A percentile compares a stretch with the other conserved stretches of the same genome.
These are phyloP conservation scores for Nomada hirtipes DNA, from an alignment of 2,888 invertebrate genomes.

Conservation along the genomic window DNA sequence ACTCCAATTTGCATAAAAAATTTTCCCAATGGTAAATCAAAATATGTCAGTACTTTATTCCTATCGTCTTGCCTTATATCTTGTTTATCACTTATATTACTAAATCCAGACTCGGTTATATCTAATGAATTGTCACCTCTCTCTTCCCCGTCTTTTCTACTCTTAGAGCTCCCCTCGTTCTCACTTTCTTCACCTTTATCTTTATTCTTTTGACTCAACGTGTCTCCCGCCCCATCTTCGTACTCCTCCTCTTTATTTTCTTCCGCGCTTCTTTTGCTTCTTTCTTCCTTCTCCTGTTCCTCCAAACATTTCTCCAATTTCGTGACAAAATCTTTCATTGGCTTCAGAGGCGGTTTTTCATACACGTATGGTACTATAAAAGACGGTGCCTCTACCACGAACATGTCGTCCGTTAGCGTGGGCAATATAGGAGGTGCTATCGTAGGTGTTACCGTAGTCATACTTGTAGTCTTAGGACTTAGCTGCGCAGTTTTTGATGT, in stretches of 20 bases:
- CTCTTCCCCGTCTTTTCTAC: conserved; percentile 72
- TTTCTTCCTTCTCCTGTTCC: conserved; percentile 86
- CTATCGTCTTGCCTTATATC: conserved; percentile 73
- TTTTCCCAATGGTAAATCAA: conserved; percentile 94
- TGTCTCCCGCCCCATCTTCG: conserved; percentile 68
- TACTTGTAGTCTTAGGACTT: conserved; percentile 76
- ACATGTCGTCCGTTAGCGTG: conserved; percentile 95
- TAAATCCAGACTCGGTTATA: conserved; percentile 67
- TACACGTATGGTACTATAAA: conserved; percentile 97
- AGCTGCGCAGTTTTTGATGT: conserved; percentile 76
- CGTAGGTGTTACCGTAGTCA: conserved; percentile 75
- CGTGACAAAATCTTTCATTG: conserved; percentile 90
- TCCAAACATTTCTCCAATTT: conserved; percentile 88
- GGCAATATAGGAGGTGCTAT: conserved; percentile 89
- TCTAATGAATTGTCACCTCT: conserved; percentile 80
- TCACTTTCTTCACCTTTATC: conserved; percentile 82
- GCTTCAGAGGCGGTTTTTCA: conserved; percentile 93
- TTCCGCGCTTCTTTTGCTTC: conserved; percentile 78
- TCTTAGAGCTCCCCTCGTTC: conserved; percentile 69
- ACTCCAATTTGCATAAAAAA: conserved; percentile 96
- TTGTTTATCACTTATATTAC: conserved; percentile 67
- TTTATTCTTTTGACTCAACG: conserved; percentile 75
- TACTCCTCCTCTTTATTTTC: conserved; percentile 84
- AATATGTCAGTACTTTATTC: conserved; percentile 89
- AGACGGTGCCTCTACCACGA: conserved; percentile 96